These are phyloP conservation scores for Pampusana beccarii DNA, from an alignment of 2,113 vertebrate species.

Conservation along the genomic window DNA sequence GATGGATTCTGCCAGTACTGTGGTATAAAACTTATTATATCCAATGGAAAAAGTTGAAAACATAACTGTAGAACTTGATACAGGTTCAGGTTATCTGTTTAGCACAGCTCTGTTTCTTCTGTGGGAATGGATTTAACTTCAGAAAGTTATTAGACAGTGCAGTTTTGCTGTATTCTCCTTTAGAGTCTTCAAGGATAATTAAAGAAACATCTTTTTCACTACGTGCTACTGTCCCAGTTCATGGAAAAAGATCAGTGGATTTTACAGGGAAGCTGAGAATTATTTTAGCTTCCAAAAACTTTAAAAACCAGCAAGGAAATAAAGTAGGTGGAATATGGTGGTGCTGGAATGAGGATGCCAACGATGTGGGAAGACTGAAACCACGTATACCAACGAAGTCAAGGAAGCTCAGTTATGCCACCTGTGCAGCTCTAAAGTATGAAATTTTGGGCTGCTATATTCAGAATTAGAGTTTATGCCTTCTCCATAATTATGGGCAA, in stretches of 20 bases:
- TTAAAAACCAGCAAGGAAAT: fast-evolving
- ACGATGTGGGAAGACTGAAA: neutral
- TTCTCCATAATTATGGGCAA: neutral
- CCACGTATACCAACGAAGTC: neutral
- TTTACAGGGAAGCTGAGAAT: neutral
- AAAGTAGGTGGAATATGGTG: neutral
- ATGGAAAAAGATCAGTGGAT: neutral
- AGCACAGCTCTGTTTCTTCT: neutral
- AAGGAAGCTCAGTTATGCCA: neutral
- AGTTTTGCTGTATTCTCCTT: neutral
- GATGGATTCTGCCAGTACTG: neutral
- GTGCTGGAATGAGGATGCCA: neutral
- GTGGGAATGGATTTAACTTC: neutral
- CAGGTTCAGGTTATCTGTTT: neutral
- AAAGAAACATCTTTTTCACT: neutral
- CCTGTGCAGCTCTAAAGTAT: neutral
- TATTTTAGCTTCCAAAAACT: neutral
- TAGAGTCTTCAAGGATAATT: neutral
- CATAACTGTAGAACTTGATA: neutral
- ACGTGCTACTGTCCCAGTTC: neutral
- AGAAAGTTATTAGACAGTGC: neutral
- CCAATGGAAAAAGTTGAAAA: neutral
- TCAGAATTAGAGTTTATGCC: neutral
- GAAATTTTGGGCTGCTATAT: neutral
- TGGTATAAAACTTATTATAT: neutral